Percentiles rank a stretch among this genome's conserved stretches.
phyloP scores from a whole-genome alignment of 2,888 invertebrate species.

The Epinotia nisella region DNA sequence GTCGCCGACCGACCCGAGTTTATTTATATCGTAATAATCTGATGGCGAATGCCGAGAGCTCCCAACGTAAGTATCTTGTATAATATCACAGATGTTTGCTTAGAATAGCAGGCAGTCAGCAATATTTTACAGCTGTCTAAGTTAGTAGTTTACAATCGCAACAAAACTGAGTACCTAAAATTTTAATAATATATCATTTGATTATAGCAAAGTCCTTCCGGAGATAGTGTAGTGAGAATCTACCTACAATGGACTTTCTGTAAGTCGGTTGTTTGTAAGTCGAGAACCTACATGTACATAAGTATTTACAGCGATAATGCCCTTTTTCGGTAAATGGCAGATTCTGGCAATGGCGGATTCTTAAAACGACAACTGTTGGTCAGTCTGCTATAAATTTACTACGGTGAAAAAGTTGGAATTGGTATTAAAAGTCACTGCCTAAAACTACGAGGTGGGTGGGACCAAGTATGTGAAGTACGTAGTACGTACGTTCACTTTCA shows the following conservation, averaged over 20 bases:
- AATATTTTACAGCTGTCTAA: slow-evolving; percentile 15
- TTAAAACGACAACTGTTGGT: too few species aligned
- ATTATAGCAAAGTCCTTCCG: neutral
- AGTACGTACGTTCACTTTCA: too few species aligned
- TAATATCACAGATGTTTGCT: slow-evolving; percentile 34
- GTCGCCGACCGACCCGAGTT: slow-evolving; percentile 64
- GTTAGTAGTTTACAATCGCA: slow-evolving; percentile 24
- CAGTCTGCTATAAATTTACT: too few species aligned
- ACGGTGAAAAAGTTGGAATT: too few species aligned
- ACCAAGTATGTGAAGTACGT: too few species aligned
- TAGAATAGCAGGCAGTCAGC: slow-evolving; percentile 23
- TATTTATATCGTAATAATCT: slow-evolving; percentile 69
- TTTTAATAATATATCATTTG: too few species aligned
- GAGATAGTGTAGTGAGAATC: neutral
- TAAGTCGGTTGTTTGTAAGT: neutral
- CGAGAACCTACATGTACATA: too few species aligned
- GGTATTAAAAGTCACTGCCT: too few species aligned
- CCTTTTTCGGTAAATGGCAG: too few species aligned
- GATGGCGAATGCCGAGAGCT: slow-evolving; percentile 58
- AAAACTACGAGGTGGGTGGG: too few species aligned
- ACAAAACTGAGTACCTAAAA: neutral
- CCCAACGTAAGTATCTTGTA: slow-evolving; percentile 29
- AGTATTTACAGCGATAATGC: too few species aligned
- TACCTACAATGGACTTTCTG: neutral
- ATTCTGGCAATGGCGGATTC: too few species aligned